Conservation (phyloP, 1,140 invertebrate genomes). For the Teleogryllus occipitalis region DNA sequence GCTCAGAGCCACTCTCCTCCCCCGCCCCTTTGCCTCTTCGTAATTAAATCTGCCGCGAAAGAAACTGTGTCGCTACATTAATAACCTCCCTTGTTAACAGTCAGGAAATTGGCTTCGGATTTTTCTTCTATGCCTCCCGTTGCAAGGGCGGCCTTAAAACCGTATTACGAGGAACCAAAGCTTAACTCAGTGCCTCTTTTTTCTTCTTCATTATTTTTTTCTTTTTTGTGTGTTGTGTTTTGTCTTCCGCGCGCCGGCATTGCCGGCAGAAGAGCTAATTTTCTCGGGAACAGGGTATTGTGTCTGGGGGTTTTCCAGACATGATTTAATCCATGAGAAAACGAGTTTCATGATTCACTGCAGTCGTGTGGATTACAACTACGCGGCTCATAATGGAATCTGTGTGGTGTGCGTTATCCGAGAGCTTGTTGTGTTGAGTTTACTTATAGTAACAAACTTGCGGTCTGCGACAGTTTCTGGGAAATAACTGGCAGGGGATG, state of each 20-base stretch:
- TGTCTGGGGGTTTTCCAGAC: background rate
- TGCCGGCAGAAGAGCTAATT: background rate
- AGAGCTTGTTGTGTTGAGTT: too few relatives aligned
- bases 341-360: background rate
- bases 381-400: background rate
- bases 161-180: background rate
- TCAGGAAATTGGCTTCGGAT: background rate
- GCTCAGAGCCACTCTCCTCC: background rate
- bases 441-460: too few relatives aligned
- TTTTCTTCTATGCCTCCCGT: background rate
- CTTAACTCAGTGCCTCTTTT: background rate
- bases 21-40: background rate
- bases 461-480: too few relatives aligned
- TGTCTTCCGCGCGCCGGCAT: background rate
- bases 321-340: background rate
- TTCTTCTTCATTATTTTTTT: background rate
- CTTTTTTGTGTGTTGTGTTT: background rate
- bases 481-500: too few relatives aligned
- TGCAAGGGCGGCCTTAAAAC: background rate
- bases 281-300: background rate
- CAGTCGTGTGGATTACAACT: background rate
- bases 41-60: background rate
- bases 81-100: background rate
- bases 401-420: too few relatives aligned
- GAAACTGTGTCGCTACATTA: background rate